Evolutionary conservation across 2,888 invertebrate species (phyloP), one percentile per base, ranked within the genome.

Genomic region (Aelia acuminata): DNA sequence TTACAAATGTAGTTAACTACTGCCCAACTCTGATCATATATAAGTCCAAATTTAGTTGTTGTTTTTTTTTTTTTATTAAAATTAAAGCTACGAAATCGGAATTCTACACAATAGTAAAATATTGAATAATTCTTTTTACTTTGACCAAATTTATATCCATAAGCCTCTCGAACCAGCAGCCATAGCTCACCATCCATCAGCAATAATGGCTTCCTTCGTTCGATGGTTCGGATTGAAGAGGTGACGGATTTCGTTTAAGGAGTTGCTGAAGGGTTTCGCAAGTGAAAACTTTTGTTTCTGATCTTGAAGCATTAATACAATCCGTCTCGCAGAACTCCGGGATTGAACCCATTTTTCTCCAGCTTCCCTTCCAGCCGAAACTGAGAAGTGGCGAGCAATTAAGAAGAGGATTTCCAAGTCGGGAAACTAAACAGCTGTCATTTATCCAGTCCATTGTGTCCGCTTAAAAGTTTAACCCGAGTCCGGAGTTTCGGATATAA

Each of bases 251-350:
- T 80, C 22, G 43, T 80, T 80, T 5, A n/a, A 47, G 80, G 80
- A 80, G 43, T 80, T 80, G 43, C 4, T 70, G 63, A 80, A 20
- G 31, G 80, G 1, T 80, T 80, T 7, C n/a, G 43, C 43, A 39
- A 80, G 80, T 43, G n/a, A 80, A 80, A 80, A 80, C 80, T 80
- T 80, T 80, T 80, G 80, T 80, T 80, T 43, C 80, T 80, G 80
- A 43, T 80, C 43, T 80, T 80, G 80, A 80, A 43, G 20, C 80
- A 80, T 80, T 80, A 43, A 43, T 80, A 22, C 39, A 35, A 80
- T 80, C 43, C 22, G 80, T 80, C 80, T 80, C 43, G 43, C 1
- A n/a, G n/a, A 43, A 39, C n/a, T 22, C 80, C n/a, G 13, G 80
- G 80, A 80, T 43, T 47, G 80, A 47, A 43, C n/a, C 80, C 22